phyloP scores from a whole-genome alignment of 2,113 vertebrate genomes.

The Eidolon helvum region DNA sequence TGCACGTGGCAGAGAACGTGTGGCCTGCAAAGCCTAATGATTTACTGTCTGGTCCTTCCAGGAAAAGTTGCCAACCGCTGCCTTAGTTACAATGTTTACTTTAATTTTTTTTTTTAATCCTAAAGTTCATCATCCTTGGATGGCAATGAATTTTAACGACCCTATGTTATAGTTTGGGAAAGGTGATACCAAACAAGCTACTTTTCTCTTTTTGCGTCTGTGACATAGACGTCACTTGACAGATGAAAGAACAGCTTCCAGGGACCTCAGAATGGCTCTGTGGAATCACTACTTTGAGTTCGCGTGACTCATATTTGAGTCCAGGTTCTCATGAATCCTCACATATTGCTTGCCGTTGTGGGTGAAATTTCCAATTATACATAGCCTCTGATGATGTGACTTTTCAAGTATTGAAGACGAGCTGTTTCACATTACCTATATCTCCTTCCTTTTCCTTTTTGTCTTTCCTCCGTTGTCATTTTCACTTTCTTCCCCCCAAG shows the following conservation, averaged over 20 bases:
- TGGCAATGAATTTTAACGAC: not conserved
- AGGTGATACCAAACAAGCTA: not conserved
- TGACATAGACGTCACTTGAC: not conserved
- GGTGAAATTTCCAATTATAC: not conserved
- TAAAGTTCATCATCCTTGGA: not conserved
- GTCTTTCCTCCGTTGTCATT: not conserved
- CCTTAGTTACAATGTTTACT: not conserved
- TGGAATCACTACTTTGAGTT: not conserved
- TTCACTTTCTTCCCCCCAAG: not conserved
- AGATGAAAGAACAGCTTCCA: not conserved
- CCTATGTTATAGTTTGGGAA: not conserved
- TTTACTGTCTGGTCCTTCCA: not conserved
- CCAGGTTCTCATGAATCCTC: not conserved
- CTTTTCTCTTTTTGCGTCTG: not conserved
- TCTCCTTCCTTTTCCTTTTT: not conserved
- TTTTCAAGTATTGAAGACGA: not conserved
- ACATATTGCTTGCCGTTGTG: not conserved
- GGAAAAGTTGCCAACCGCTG: not conserved
- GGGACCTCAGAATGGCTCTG: not conserved
- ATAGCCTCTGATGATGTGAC: not conserved
- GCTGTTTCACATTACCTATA: not conserved
- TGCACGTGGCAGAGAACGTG: not conserved
- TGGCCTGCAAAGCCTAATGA: too few species aligned
- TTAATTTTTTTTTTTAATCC: not conserved
- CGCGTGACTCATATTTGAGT: not conserved